Evolutionary conservation across 2,113 vertebrate species (phyloP).

Genomic region (Festucalex cinctus): DNA sequence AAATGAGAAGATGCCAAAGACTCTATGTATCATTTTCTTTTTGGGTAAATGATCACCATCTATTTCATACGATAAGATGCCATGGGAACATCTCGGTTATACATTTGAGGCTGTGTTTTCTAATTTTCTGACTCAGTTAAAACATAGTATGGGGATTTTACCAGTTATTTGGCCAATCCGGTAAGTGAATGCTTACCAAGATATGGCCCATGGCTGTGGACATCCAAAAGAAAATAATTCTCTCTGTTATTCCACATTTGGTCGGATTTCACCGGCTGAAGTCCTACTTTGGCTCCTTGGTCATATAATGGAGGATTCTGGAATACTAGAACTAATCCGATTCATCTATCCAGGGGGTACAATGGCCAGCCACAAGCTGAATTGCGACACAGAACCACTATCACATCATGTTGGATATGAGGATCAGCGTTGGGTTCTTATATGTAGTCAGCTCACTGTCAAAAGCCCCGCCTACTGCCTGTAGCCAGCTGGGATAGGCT

Average conservation of each 20-base stretch:
- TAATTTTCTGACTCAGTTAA: not conserved
- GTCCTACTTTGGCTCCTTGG: too few species aligned
- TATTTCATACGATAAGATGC: not conserved
- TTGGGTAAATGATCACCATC: not conserved
- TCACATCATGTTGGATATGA: too few species aligned
- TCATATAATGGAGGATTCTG: too few species aligned
- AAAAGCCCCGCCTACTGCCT: too few species aligned
- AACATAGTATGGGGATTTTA: not conserved
- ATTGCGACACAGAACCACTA: too few species aligned
- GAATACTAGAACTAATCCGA: too few species aligned
- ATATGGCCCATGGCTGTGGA: not conserved
- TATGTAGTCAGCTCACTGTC: too few species aligned
- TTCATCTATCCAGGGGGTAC: too few species aligned
- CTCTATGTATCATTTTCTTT: not conserved
- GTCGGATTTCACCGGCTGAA: slow-evolving; percentile 8
- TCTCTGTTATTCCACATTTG: not conserved
- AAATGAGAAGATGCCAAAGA: not conserved
- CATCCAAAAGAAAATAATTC: not conserved
- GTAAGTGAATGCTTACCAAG: not conserved
- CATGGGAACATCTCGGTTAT: not conserved
- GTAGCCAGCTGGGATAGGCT: too few species aligned
- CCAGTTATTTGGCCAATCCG: not conserved
- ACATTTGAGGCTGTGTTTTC: not conserved
- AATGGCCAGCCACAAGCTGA: too few species aligned
- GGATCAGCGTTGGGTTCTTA: too few species aligned